phyloP scores from a whole-genome alignment of 2,888 invertebrate species.

The Schizaphis graminum region DNA sequence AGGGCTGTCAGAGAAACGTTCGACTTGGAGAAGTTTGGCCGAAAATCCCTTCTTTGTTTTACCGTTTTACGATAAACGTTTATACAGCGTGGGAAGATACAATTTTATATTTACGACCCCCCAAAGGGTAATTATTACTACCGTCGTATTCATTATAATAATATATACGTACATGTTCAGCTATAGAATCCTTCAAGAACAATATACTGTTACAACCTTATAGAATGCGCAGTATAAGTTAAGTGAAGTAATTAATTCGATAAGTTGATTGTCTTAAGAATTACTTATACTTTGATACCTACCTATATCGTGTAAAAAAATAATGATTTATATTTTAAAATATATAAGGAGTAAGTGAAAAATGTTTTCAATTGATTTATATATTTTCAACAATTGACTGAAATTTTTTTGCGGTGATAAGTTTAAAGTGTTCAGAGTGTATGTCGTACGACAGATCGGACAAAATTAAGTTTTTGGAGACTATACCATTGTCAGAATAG shows the following conservation, averaged over 20 bases:
- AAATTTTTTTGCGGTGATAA: not conserved
- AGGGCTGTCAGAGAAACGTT: not conserved
- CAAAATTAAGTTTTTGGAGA: slow-evolving; percentile 33
- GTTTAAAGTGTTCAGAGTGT: not conserved
- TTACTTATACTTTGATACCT: not conserved
- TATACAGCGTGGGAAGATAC: not conserved
- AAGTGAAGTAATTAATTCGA: not conserved
- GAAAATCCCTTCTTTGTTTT: slow-evolving; percentile 25
- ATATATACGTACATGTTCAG: not conserved
- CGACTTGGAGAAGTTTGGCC: slow-evolving; percentile 2
- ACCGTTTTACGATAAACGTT: slow-evolving; percentile 34
- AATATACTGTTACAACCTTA: not conserved
- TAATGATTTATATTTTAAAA: not conserved
- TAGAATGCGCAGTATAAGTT: not conserved
- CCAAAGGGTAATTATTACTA: slow-evolving; percentile 11
- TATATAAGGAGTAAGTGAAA: not conserved
- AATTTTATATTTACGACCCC: slow-evolving; percentile 27
- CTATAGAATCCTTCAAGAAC: not conserved
- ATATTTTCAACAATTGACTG: not conserved
- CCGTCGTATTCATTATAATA: not conserved
- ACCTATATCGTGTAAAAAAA: not conserved
- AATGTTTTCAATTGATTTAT: not conserved
- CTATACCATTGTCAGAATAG: not conserved
- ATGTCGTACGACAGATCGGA: not conserved
- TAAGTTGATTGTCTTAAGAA: not conserved